Percentiles rank a stretch among this genome's conserved stretches.
These are phyloP conservation scores for Clarias laeviceps DNA, from an alignment of 2,797 vertebrate genomes.

Conservation along the genomic window DNA sequence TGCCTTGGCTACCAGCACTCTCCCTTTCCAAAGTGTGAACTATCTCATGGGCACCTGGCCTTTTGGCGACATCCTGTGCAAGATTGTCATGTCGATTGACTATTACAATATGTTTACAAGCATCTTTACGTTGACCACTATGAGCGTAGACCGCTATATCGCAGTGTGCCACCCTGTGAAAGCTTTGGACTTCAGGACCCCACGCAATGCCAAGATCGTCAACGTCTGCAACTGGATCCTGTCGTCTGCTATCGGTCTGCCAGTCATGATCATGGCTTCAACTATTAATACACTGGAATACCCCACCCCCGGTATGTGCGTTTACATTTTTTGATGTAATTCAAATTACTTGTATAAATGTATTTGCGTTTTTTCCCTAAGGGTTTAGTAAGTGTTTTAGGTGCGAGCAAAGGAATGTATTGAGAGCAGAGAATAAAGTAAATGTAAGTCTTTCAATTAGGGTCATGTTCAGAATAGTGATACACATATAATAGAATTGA, in stretches of 20 bases:
- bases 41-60: slow-evolving; percentile 98
- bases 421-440: background rate
- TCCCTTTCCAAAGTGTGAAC: slow-evolving; percentile 98
- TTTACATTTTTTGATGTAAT: background rate
- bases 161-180: slow-evolving; percentile 98
- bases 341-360: background rate
- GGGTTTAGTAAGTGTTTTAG: background rate
- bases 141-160: slow-evolving; percentile 97
- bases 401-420: background rate
- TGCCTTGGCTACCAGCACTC: slow-evolving; percentile 92
- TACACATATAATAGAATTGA: background rate
- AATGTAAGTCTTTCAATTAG: background rate
- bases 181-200: slow-evolving; percentile 95
- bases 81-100: slow-evolving; percentile 96
- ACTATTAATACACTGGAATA: slow-evolving; percentile 65
- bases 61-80: slow-evolving; percentile 91
- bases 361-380: background rate
- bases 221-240: slow-evolving; percentile 98
- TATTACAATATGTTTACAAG: slow-evolving; percentile 99
- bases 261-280: slow-evolving; percentile 96
- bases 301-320: slow-evolving; percentile 14
- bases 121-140: slow-evolving; percentile 97
- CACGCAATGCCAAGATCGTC: slow-evolving; percentile 97
- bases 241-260: slow-evolving; percentile 95
- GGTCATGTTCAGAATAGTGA: background rate